Base-by-base conservation (phyloP, 1,140 invertebrate genomes). In the Marisa cornuarietis region DNA sequence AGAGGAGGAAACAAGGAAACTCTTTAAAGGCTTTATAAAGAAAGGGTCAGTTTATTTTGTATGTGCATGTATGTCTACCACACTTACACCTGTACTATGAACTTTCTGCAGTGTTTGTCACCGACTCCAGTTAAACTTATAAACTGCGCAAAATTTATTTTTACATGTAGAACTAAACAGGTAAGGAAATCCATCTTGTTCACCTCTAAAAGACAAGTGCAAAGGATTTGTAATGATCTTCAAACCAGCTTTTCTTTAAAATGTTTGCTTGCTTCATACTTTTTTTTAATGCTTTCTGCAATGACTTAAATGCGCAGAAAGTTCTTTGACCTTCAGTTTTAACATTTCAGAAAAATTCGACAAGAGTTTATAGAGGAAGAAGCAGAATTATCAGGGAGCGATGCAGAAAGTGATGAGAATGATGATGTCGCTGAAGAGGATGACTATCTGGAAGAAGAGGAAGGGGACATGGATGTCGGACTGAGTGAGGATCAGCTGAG, bases 401-500 rank as follows among this genome's bases (percentile, higher is more conserved):
- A 90, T 69, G 89, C 81, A 81, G 90, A 90, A 71, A 90, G 90
- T 85, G 90, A 88, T 84, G 88, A 90, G 80, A 85, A 90, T 75
- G 26, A 88, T 16, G 87, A 90, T 75, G 49, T 89, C 0, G 95
- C 95, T 83, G 95, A 96, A 88, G 95, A 96, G 84, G 95, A 96
- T 85, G 92, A 96, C 87, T 90, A 92, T n/a, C 92, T 95, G 84
- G 95, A 96, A 87, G 88, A 92, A 9, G 95, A 96, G 88, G 94
- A 93, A 72, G 95, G 94, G 6, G 95, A 96, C 83, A 91, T 92
- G n/a, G 95, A 96, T 75, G 79, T 85, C 10, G 79, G 82, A 0
- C 81, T 84, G 13, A 95, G 88, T 92, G 88, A 91, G 68, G 88
- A 91, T 71, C 88, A 91, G 63, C 87, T 92, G 7, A 85, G 91